phyloP scores from a whole-genome alignment of 2,797 vertebrate species.

The Potorous gilbertii region DNA sequence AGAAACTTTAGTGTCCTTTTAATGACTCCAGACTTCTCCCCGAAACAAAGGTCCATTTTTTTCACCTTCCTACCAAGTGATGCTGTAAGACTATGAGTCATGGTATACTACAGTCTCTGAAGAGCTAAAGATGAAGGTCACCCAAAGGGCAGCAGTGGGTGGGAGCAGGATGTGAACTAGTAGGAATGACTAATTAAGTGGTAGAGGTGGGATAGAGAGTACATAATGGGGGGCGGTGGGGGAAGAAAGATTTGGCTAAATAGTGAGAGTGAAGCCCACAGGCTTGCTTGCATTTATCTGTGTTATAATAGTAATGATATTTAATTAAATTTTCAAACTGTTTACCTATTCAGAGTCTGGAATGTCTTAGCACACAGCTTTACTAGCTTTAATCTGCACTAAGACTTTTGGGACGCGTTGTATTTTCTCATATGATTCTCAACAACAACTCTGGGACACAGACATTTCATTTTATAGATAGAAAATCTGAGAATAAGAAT shows the following conservation, averaged over 20 bases:
- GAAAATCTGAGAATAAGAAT: neutral
- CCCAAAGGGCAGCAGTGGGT: neutral
- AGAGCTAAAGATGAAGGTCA: neutral
- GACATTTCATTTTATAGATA: neutral
- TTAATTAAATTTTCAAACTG: neutral
- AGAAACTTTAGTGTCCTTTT: neutral
- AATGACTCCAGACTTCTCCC: neutral
- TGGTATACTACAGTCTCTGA: neutral
- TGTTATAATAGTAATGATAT: neutral
- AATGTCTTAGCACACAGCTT: neutral
- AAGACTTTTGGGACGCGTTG: neutral
- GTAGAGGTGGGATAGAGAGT: neutral
- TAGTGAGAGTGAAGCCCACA: neutral
- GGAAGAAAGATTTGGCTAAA: neutral
- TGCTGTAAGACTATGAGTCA: neutral
- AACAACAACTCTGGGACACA: neutral
- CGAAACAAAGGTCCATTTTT: neutral
- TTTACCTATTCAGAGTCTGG: neutral
- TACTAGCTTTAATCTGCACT: neutral
- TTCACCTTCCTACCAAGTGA: neutral
- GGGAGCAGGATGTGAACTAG: neutral
- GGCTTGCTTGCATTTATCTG: neutral
- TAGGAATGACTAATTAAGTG: neutral
- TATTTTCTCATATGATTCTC: neutral
- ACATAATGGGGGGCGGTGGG: neutral